Conservation (phyloP, 2,797 vertebrate genomes). For the Enteromius argenteus region DNA sequence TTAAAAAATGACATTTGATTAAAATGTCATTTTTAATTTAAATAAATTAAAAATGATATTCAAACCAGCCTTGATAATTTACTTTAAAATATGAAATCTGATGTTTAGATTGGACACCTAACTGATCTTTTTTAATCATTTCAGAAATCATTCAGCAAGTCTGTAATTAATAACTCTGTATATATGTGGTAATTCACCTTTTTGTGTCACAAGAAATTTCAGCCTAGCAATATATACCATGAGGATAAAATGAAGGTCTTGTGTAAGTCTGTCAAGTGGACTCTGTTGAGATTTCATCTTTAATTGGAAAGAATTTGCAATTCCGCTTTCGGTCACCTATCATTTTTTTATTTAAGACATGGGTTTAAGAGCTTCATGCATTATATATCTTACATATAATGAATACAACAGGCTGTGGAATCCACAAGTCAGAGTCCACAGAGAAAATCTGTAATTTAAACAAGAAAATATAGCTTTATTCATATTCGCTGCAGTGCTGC, state of each 20-base stretch:
- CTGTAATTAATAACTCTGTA: not conserved
- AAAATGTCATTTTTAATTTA: no score
- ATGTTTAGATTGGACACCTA: not conserved
- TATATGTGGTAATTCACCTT: not conserved
- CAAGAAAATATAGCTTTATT: not conserved
- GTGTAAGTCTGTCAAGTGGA: not conserved
- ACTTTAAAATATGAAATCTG: not conserved
- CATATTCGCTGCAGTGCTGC: not conserved
- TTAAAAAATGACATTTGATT: not conserved
- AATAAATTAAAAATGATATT: not conserved
- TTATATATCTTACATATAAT: not conserved
- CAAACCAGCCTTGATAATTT: not conserved
- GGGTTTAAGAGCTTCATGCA: not conserved
- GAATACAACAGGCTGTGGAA: not conserved
- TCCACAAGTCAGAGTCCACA: not conserved
- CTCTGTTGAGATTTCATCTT: conserved; percentile 3
- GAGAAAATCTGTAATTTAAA: not conserved
- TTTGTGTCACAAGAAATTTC: not conserved
- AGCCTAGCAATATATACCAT: not conserved
- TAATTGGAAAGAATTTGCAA: not conserved
- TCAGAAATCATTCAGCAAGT: not conserved
- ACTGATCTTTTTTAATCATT: not conserved
- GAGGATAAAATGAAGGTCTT: not conserved
- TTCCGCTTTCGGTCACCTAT: not conserved
- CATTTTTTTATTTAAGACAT: not conserved